These are phyloP conservation scores for Cataglyphis hispanica DNA, from an alignment of 1,140 invertebrate species.

Conservation along the genomic window DNA sequence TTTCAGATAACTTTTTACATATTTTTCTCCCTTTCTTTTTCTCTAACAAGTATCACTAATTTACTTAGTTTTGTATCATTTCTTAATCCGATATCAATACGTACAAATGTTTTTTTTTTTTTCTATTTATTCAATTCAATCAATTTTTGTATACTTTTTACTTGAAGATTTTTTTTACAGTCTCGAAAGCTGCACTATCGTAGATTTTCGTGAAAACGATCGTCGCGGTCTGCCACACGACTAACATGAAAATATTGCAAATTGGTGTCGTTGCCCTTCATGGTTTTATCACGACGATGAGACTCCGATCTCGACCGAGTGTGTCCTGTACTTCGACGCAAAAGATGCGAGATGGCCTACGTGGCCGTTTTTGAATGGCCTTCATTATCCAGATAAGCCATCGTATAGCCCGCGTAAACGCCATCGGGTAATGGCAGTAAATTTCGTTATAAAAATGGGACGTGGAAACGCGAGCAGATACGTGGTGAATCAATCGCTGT, in stretches of 20 bases:
- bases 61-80: not conserved
- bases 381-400: constrained; percentile 58
- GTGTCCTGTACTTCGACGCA: constrained; percentile 30
- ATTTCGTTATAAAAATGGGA: constrained; percentile 54
- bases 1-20: constrained; percentile 20
- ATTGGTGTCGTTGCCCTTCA: constrained; percentile 66
- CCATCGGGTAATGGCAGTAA: constrained; percentile 47
- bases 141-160: not conserved
- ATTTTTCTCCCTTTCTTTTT: too few species aligned
- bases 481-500: constrained; percentile 51
- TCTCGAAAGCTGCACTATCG: constrained; percentile 32
- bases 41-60: constrained; percentile 4
- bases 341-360: constrained; percentile 43
- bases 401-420: constrained; percentile 57
- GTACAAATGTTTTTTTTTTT: constrained; percentile 1
- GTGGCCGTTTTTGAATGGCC: constrained; percentile 54
- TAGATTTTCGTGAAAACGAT: constrained; percentile 53
- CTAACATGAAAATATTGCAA: constrained; percentile 81
- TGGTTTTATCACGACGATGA: constrained; percentile 63
- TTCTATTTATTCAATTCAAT: not conserved
- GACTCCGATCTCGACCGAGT: constrained; percentile 7
- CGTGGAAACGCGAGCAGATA: constrained; percentile 25
- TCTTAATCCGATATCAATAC: not conserved
- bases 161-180: not conserved
- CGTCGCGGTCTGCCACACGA: constrained; percentile 49